These are phyloP conservation scores for Hydrolagus affinis DNA, from an alignment of 2,113 vertebrate species.

Conservation along the genomic window DNA sequence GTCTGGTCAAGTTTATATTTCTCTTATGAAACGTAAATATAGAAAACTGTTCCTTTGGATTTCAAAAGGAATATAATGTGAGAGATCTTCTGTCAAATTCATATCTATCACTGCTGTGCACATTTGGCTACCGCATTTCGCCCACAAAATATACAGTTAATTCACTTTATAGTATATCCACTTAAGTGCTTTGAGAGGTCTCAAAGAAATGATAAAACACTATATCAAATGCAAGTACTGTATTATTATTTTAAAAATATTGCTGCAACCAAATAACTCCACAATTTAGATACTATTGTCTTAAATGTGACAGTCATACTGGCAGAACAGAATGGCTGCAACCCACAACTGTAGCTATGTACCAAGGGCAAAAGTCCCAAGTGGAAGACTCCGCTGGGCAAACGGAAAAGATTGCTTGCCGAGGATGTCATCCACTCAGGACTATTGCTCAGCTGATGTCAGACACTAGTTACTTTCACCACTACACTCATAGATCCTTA, in stretches of 20 bases:
- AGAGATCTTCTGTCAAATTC: no score
- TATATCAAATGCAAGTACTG: neutral
- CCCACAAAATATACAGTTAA: no score
- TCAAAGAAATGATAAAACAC: neutral
- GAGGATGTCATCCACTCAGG: conserved; percentile 23
- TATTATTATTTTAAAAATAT: no score
- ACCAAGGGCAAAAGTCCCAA: conserved; percentile 18
- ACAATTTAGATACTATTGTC: neutral
- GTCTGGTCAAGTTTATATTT: no score
- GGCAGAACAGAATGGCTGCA: neutral
- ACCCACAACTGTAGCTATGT: neutral
- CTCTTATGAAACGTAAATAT: no score
- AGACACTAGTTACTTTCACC: conserved; percentile 29
- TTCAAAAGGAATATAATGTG: no score
- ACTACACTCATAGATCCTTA: conserved; percentile 23
- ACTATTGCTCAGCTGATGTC: conserved; percentile 27
- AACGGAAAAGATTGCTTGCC: conserved; percentile 17
- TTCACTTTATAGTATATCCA: no score
- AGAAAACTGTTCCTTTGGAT: no score
- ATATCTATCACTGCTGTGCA: no score
- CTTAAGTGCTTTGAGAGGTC: no score
- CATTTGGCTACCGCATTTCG: no score
- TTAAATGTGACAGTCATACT: neutral
- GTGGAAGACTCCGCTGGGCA: conserved; percentile 24
- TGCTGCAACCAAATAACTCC: neutral